A percentile compares a stretch with the other conserved stretches of the same genome.
phyloP scores from a whole-genome alignment of 2,888 invertebrate species.

The Drosophila niveifrons region DNA sequence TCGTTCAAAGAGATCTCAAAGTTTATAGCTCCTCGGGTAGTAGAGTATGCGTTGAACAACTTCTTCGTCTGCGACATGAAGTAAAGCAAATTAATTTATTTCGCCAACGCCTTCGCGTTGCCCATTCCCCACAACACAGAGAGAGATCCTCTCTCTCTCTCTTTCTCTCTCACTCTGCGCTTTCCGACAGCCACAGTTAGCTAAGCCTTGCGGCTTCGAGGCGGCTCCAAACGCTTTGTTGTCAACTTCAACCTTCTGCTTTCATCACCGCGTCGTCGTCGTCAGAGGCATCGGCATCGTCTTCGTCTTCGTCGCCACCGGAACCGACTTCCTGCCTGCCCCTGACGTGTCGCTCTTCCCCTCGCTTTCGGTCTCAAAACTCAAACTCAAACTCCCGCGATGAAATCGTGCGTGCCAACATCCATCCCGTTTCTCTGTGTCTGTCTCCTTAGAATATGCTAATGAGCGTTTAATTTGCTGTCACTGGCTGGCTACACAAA shows the following conservation, averaged over 20 bases:
- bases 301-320: slow-evolving; percentile 1
- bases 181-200: background rate
- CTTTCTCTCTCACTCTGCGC: too few species aligned
- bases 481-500: slow-evolving; percentile 52
- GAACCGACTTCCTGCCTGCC: slow-evolving; percentile 46
- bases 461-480: slow-evolving; percentile 71
- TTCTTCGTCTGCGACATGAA: slow-evolving; percentile 21
- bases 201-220: slow-evolving; percentile 27
- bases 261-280: slow-evolving; percentile 22
- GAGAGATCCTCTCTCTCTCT: background rate
- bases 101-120: slow-evolving; percentile 23
- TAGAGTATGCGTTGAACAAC: background rate
- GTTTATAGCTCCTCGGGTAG: too few species aligned
- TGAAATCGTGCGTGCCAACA: slow-evolving; percentile 52
- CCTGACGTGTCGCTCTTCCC: background rate
- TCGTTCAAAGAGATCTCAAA: too few species aligned
- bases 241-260: slow-evolving; percentile 37
- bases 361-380: too few species aligned
- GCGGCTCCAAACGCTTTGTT: slow-evolving; percentile 40
- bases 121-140: slow-evolving; percentile 1
- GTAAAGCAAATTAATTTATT: slow-evolving; percentile 65
- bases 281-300: background rate
- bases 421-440: slow-evolving; percentile 18
- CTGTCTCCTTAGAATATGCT: slow-evolving; percentile 62
- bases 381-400: slow-evolving; percentile 1